Base-by-base conservation (phyloP, 2,888 invertebrate species). In the Ectemnius cavifrons region DNA sequence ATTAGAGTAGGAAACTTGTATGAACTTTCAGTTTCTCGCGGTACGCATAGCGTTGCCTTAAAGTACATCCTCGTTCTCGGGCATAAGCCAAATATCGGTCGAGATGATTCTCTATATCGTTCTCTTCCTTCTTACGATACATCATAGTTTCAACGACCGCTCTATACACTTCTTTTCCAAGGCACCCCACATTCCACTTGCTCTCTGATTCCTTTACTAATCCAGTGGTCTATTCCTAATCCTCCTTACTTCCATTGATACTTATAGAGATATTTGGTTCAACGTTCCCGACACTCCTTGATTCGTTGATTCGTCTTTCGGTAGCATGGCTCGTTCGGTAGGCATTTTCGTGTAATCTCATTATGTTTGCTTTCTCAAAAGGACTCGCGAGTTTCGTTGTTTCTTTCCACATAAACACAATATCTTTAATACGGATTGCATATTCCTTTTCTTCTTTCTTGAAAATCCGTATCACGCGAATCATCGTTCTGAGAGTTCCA, bases 401-500 rank as follows among this genome's bases (percentile, higher is more conserved):
- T 23, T 6, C 14, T 23, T 23, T 27, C 14, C 37, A 28, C 28
- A 61, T 6, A 37, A 37, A 37, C 37, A 11, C 37, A 37, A 37
- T 11, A 11, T 37, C 37, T 37, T 37, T 6, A 37, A 37, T 37
- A 37, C 37, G 37, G 37, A 37, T 37, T 37, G 37, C 37, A 37
- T 37, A 37, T 37, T 37, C 37, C 37, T 77, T 81, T 82, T 84
- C 82, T 84, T 85, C 85, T 84, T 86, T 73, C 74, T 86, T 82
- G 77, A 70, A 69, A 78, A 78, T 78, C 79, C 75, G 79, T 85
- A 85, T 82, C 82, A 81, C 86, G 84, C 82, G 86, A 86, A 88
- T 86, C 84, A 87, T 88, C 87, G 87, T 87, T 88, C 87, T 84
- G 86, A 88, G 86, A 87, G 88, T 90, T 89, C 89, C 88, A 87